Evolutionary conservation across 2,888 invertebrate genomes (phyloP), one percentile per base, ranked within the genome.

Genomic region (Seladonia tumulorum): DNA sequence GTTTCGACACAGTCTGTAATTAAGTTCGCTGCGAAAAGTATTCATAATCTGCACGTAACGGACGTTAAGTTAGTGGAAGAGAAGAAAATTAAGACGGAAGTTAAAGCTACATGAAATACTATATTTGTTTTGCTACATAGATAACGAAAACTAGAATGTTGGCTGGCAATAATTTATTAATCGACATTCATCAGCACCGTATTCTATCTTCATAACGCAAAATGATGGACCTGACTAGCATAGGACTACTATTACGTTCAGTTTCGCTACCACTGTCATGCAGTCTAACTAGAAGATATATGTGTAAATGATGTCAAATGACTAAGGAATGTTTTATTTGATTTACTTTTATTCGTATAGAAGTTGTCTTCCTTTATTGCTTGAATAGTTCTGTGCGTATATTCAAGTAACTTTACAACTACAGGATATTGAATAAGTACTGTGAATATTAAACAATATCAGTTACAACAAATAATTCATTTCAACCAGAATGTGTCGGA

Each of bases 1-100:
- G 97, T 98, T 66, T 97, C 97, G 5, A 97, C 97, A 5, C 97
- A 98, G 92, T 97, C 98, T 22, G 97, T 98, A 60, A 98, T 98
- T 92, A 98, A 97, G 93, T 98, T 98, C 93, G 98, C 98, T 2
- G 97, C 97, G 86, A 97, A 97, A 92, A 97, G 97, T 86, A 97
- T 97, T 93, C 97, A 97, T 94, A 97, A 98, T 94, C 95, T 98
- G 83, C 97, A 97, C 93, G 98, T 98, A 76, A 97, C 97, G 90
- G 98, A 98, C 91, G 97, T 98, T 12, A 98, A 98, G 93, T 94
- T 98, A 91, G 98, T 98, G 16, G 97, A 97, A 70, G 94, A 94
- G 49, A 94, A 94, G 49, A 93, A 91, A 80, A 72, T 86, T 47
- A 94, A 92, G 84, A 66, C 49, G 4, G 93, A 93, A 35, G 76